Conservation (phyloP, 1,140 invertebrate genomes). For the Drosophila melanica region DNA sequence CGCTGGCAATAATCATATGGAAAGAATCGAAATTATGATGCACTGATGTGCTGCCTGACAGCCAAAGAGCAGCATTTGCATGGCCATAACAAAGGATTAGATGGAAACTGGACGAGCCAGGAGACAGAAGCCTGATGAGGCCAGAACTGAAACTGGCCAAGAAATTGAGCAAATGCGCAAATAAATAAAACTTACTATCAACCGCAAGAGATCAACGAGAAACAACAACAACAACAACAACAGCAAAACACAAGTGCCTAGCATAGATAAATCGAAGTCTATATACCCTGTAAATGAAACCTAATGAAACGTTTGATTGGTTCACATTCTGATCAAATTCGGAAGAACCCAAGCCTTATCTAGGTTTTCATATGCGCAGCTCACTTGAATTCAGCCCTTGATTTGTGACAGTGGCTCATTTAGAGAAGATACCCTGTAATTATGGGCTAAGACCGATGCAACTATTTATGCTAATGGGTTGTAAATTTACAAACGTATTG, state of each 20-base stretch:
- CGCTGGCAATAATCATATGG: constrained; percentile 11
- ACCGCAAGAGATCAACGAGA: constrained; percentile 52
- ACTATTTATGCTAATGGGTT: constrained; percentile 27
- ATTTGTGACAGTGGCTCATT: constrained; percentile 31
- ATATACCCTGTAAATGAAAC: constrained; percentile 17
- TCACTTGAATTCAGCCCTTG: not conserved
- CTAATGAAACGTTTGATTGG: constrained; percentile 9
- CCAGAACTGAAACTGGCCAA: not conserved
- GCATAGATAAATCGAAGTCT: not conserved
- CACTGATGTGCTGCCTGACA: constrained; percentile 40
- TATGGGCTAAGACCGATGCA: constrained; percentile 15
- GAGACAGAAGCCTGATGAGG: constrained; percentile 6
- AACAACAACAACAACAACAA: constrained; percentile 3
- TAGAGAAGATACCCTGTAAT: constrained; percentile 15
- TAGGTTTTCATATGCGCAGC: not conserved
- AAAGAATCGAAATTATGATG: constrained; percentile 57
- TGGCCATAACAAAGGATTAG: constrained; percentile 64
- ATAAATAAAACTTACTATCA: constrained; percentile 74
- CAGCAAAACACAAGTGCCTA: not conserved
- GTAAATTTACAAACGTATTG: constrained; percentile 41
- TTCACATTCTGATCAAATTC: not conserved
- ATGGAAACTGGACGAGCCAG: not conserved
- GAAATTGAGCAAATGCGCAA: constrained; percentile 43
- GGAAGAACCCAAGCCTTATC: too few species aligned
- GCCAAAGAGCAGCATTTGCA: constrained; percentile 32